Conservation (phyloP, 2,888 invertebrate genomes). For the Trichogramma evanescens region DNA sequence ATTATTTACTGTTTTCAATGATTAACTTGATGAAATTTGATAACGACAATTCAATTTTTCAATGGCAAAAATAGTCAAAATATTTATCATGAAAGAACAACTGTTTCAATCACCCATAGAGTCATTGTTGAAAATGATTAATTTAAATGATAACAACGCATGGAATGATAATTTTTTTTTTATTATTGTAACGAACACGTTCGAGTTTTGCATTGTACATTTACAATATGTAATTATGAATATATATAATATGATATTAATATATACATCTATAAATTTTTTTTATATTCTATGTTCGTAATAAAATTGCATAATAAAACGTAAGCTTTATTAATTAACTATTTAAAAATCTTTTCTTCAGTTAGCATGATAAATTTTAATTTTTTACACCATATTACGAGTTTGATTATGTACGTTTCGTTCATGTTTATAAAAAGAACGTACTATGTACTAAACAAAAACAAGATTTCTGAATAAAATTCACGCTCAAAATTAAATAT, state of each 20-base stretch:
- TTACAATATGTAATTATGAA: conserved; percentile 43
- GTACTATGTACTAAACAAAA: conserved; percentile 29
- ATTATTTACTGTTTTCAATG: too few relatives aligned
- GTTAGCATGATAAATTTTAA: conserved; percentile 25
- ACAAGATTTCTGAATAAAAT: conserved; percentile 23
- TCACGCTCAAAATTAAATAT: conserved; percentile 6
- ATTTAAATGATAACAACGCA: too few relatives aligned
- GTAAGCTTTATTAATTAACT: conserved; percentile 23
- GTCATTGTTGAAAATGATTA: too few relatives aligned
- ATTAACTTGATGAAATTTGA: too few relatives aligned
- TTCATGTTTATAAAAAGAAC: conserved; percentile 11
- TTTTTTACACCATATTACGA: conserved; percentile 36
- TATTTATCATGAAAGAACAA: too few relatives aligned
- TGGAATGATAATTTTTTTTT: too few relatives aligned
- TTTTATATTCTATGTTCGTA: conserved; percentile 32
- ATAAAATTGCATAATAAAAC: conserved; percentile 31
- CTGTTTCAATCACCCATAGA: too few relatives aligned
- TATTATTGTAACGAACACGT: conserved; percentile 43
- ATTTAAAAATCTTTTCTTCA: conserved; percentile 23
- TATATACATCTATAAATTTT: conserved; percentile 38
- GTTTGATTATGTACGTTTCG: conserved; percentile 45
- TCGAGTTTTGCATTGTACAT: conserved; percentile 46
- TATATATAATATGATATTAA: conserved; percentile 29
- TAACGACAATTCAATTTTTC: too few relatives aligned
- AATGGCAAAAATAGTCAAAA: too few relatives aligned